A percentile compares a stretch with the other conserved stretches of the same genome.
These are phyloP conservation scores for Eclectus roratus DNA, from an alignment of 2,113 vertebrate genomes.

Conservation along the genomic window DNA sequence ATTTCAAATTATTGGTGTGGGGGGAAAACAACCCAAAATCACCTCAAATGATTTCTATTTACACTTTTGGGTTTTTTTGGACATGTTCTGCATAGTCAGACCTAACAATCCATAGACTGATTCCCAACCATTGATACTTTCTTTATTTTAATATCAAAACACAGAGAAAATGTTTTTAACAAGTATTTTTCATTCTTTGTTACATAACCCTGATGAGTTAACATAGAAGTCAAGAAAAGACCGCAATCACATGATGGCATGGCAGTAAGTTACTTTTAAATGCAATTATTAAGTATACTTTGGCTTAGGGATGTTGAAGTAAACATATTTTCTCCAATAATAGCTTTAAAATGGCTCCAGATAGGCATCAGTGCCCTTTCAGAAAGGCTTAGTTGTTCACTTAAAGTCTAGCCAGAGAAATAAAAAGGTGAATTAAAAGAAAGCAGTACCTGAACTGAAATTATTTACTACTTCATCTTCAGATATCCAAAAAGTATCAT, in stretches of 20 bases:
- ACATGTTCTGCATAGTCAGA: not conserved
- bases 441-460: not conserved
- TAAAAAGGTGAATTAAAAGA: not conserved
- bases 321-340: not conserved
- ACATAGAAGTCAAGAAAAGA: not conserved
- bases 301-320: not conserved
- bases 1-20: not conserved
- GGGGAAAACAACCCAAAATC: accelerated
- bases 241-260: not conserved
- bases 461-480: not conserved
- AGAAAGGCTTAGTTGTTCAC: not conserved
- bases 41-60: not conserved
- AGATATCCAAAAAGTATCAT: not conserved
- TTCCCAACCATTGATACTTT: not conserved
- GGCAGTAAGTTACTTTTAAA: not conserved
- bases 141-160: not conserved
- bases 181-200: not conserved
- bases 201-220: not conserved
- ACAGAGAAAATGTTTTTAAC: not conserved
- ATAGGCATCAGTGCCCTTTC: not conserved
- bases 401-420: not conserved
- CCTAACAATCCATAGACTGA: not conserved
- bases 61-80: not conserved
- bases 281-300: not conserved
- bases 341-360: not conserved